A percentile compares a stretch with the other conserved stretches of the same genome.
Conservation (phyloP, 2,888 invertebrate species). For the Agonopterix arenella region DNA sequence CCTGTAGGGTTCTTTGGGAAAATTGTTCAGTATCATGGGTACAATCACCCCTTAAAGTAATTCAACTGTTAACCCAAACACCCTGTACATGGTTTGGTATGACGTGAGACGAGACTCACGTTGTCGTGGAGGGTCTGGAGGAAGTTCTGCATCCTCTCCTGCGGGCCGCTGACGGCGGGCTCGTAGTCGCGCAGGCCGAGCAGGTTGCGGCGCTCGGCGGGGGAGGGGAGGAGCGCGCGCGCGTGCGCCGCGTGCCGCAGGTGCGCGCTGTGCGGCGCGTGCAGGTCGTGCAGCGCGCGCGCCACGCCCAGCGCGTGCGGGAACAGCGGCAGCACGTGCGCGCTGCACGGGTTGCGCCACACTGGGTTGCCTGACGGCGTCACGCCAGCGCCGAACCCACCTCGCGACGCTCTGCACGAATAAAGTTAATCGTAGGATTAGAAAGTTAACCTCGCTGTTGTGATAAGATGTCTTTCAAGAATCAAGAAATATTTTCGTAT, state of each 20-base stretch:
- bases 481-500: too few species aligned
- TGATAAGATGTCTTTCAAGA: too few species aligned
- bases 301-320: slow-evolving; percentile 88
- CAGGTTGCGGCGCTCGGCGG: slow-evolving; percentile 86
- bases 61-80: too few species aligned
- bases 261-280: slow-evolving; percentile 81
- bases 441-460: too few species aligned
- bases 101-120: too few species aligned
- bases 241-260: slow-evolving; percentile 81
- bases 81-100: too few species aligned
- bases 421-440: too few species aligned
- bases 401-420: slow-evolving; percentile 85
- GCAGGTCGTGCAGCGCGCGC: slow-evolving; percentile 87
- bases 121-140: slow-evolving; percentile 85
- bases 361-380: slow-evolving; percentile 87
- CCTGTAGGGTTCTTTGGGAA: too few species aligned
- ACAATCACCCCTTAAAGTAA: too few species aligned
- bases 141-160: slow-evolving; percentile 91
- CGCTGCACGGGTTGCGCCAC: slow-evolving; percentile 91
- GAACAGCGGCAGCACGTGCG: slow-evolving; percentile 87
- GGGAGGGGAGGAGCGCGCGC: slow-evolving; percentile 82
- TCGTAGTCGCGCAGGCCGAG: slow-evolving; percentile 78
- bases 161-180: slow-evolving; percentile 76
- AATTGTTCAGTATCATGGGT: too few species aligned
- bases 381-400: slow-evolving; percentile 88